Conservation (phyloP, 1,140 invertebrate genomes). For the Zaprionus nigranus region DNA sequence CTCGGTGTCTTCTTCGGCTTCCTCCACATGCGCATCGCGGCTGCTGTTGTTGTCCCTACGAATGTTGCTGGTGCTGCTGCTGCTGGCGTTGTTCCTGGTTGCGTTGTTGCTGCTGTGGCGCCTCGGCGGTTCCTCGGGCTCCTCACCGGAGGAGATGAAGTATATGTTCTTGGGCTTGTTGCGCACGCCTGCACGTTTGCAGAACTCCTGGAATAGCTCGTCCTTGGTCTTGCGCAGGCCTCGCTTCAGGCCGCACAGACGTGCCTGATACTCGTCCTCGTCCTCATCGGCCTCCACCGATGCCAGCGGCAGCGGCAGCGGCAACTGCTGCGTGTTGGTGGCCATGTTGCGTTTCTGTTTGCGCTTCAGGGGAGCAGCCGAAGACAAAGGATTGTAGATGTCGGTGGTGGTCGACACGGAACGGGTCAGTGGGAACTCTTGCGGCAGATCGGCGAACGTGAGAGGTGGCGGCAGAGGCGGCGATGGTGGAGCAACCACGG, state of each 20-base stretch:
- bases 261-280: slow-evolving; percentile 28
- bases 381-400: slow-evolving; percentile 53
- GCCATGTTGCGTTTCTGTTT: slow-evolving; percentile 60
- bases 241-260: slow-evolving; percentile 72
- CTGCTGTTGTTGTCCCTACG: not conserved
- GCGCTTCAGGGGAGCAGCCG: slow-evolving; percentile 17
- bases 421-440: slow-evolving; percentile 80
- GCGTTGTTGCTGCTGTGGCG: not conserved
- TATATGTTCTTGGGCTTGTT: slow-evolving; percentile 81
- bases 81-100: slow-evolving; percentile 15
- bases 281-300: slow-evolving; percentile 14
- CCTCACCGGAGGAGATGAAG: slow-evolving; percentile 66
- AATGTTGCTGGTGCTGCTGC: not conserved
- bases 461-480: slow-evolving; percentile 7
- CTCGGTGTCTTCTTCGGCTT: slow-evolving; percentile 53
- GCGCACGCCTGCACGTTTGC: slow-evolving; percentile 71
- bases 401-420: slow-evolving; percentile 83
- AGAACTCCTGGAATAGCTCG: slow-evolving; percentile 81
- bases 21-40: not conserved
- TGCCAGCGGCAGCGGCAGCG: slow-evolving; percentile 9
- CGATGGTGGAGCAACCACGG: slow-evolving; percentile 22
- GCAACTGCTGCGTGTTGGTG: slow-evolving; percentile 54
- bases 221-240: slow-evolving; percentile 81
- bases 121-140: slow-evolving; percentile 25
- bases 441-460: slow-evolving; percentile 69